Evolutionary conservation across 2,888 invertebrate genomes (phyloP).

Genomic region (Phragmatobia fuliginosa): DNA sequence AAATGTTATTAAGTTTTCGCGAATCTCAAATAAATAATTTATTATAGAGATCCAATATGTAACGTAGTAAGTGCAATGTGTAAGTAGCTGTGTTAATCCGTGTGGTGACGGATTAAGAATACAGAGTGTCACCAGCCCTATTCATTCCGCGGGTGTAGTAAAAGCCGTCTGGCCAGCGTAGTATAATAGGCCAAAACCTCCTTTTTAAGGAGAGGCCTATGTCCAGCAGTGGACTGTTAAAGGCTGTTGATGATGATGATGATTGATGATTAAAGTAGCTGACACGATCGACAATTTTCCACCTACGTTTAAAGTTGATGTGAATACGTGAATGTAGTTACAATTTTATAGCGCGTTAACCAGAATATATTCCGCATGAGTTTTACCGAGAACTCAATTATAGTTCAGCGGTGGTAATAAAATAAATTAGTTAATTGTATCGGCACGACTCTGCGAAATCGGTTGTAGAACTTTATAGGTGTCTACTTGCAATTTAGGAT

Average conservation of each 20-base stretch:
- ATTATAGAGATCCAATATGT: conserved; percentile 55
- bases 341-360: conserved; percentile 17
- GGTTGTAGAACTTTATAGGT: conserved; percentile 52
- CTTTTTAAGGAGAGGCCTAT: too few relatives aligned
- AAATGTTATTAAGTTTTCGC: conserved; percentile 64
- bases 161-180: too few relatives aligned
- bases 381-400: conserved; percentile 36
- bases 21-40: conserved; percentile 58
- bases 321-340: conserved; percentile 5
- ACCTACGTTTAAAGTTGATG: conserved; percentile 47
- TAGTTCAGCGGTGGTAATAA: conserved; percentile 56
- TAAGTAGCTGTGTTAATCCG: too few relatives aligned
- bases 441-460: conserved; percentile 52
- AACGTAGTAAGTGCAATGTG: too few relatives aligned
- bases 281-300: conserved; percentile 53
- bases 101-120: too few relatives aligned
- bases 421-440: conserved; percentile 53
- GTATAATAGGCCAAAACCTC: too few relatives aligned
- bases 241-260: too few relatives aligned
- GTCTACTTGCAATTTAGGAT: conserved; percentile 30
- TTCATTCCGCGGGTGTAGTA: too few relatives aligned
- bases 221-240: too few relatives aligned
- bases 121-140: too few relatives aligned
- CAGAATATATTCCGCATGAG: conserved; percentile 19
- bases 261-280: too few relatives aligned